phyloP scores from a whole-genome alignment of 37 sponge, comb jelly and placozoan species.

The Spongia lamella region DNA sequence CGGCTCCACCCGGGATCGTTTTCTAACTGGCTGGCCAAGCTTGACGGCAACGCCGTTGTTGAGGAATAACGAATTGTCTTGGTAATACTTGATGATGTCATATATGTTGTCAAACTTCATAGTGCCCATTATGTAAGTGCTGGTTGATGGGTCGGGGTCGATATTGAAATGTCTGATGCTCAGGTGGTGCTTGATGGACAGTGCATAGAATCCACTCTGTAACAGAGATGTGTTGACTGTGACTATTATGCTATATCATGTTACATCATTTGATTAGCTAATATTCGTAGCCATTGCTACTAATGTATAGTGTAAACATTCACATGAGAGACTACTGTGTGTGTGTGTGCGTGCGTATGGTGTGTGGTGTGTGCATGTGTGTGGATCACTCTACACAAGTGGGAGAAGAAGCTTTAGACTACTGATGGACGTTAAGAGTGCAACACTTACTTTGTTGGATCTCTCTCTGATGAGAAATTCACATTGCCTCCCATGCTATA shows the following conservation, averaged over 20 bases:
- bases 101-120: constrained; percentile 52
- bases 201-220: constrained; percentile 70
- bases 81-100: constrained; percentile 64
- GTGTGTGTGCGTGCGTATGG: no score
- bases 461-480: constrained; percentile 77
- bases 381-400: no score
- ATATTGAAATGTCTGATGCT: constrained; percentile 82
- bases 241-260: not conserved
- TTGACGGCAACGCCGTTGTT: constrained; percentile 54
- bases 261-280: not conserved
- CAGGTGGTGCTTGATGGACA: constrained; percentile 78
- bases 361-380: no score
- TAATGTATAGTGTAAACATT: no score
- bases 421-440: no score
- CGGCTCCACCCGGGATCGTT: constrained; percentile 11
- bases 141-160: constrained; percentile 52
- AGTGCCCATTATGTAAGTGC: constrained; percentile 56
- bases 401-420: no score
- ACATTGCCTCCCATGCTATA: constrained; percentile 71
- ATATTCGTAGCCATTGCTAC: no score
- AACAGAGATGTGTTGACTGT: not conserved
- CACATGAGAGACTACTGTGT: no score
- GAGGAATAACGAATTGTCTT: constrained; percentile 74
- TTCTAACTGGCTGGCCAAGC: constrained; percentile 48
- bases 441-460: constrained; percentile 34